Evolutionary conservation across 1,140 invertebrate genomes (phyloP).

Genomic region (Papilio aristodemus): DNA sequence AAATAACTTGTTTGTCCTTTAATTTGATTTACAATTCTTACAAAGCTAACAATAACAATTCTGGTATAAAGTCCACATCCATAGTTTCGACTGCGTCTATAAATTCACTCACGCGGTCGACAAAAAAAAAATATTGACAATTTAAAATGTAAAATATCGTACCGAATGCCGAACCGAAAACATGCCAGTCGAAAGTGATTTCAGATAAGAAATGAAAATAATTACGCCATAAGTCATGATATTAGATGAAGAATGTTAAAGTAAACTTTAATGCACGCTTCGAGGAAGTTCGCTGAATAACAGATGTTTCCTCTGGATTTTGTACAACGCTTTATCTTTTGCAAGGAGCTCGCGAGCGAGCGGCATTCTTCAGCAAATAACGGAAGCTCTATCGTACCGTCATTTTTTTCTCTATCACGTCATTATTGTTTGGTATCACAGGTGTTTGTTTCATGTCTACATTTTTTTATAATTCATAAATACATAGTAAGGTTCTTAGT

Average conservation of each 20-base stretch:
- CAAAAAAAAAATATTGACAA: no score
- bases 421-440: background rate
- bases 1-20: no score
- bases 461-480: background rate
- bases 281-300: slow-evolving; percentile 43
- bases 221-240: slow-evolving; percentile 6
- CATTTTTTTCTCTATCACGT: slow-evolving; percentile 2
- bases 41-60: no score
- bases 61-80: no score
- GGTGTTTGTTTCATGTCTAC: background rate
- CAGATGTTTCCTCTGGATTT: slow-evolving; percentile 49
- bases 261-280: slow-evolving; percentile 38
- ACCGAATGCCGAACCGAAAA: background rate
- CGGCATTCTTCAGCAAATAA: slow-evolving; percentile 23
- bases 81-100: no score
- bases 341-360: slow-evolving; percentile 16
- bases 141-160: background rate
- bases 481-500: no score
- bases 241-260: slow-evolving; percentile 32
- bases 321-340: slow-evolving; percentile 40
- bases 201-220: slow-evolving; percentile 6
- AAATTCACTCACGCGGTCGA: no score
- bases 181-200: background rate
- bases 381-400: background rate
- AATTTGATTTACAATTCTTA: no score